Evolutionary conservation across 2,888 invertebrate genomes (phyloP).

Genomic region (Camptogramma bilineatum): DNA sequence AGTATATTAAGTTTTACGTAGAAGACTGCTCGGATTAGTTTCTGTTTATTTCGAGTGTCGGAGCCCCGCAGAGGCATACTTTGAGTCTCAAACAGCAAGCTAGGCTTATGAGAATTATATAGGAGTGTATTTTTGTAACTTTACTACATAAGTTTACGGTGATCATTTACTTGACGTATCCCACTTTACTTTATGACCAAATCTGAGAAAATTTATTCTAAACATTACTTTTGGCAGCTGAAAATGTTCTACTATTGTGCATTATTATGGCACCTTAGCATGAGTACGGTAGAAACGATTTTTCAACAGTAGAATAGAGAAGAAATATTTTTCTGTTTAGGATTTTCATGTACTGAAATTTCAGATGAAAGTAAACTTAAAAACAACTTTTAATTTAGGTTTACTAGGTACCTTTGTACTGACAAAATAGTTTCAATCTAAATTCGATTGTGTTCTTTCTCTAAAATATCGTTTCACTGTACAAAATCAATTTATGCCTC

Average conservation of each 20-base stretch:
- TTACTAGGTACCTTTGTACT: background rate
- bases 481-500: background rate
- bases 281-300: background rate
- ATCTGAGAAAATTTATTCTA: conserved; percentile 52
- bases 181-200: conserved; percentile 51
- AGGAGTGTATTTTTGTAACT: conserved; percentile 78
- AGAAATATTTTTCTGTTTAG: background rate
- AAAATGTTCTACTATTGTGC: background rate
- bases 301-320: background rate
- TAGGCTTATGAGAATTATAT: conserved; percentile 67
- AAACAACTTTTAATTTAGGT: background rate
- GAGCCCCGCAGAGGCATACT: conserved; percentile 75
- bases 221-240: conserved; percentile 10
- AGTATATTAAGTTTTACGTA: conserved; percentile 62
- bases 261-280: background rate
- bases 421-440: background rate
- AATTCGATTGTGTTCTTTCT: background rate
- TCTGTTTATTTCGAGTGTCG: conserved; percentile 52
- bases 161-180: conserved; percentile 58
- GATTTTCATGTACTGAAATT: background rate
- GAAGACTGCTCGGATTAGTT: conserved; percentile 81
- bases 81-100: conserved; percentile 80
- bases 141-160: conserved; percentile 67
- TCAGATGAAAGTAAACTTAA: background rate
- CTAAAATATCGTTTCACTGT: background rate